Percentiles rank a stretch among this genome's conserved stretches.
Evolutionary conservation across 2,113 vertebrate species (phyloP).

Genomic region (Lethenteron reissneri): DNA sequence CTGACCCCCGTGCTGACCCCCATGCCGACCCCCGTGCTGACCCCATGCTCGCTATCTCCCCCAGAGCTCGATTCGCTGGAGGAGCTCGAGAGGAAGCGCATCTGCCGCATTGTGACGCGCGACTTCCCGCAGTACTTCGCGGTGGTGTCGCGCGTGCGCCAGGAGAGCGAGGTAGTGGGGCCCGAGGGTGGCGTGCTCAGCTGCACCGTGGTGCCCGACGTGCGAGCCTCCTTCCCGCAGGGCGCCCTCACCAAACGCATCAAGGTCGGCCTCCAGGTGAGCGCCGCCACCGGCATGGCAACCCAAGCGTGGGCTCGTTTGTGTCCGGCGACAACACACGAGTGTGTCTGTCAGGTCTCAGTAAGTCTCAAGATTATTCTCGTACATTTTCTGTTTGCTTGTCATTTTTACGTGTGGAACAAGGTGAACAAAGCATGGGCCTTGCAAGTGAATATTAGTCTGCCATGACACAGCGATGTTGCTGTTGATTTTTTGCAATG

Average conservation of each 20-base stretch:
- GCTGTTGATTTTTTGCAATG: no score
- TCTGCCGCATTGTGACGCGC: slow-evolving; percentile 82
- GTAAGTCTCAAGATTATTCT: no score
- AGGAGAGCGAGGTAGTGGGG: slow-evolving; percentile 90
- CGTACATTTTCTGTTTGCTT: no score
- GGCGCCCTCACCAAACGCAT: slow-evolving; percentile 86
- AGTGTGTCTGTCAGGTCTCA: no score
- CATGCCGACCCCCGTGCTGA: background rate
- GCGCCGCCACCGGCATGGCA: no score
- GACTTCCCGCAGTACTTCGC: slow-evolving; percentile 97
- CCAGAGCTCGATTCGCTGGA: slow-evolving; percentile 63
- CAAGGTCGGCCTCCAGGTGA: slow-evolving; percentile 82
- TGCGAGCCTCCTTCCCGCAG: slow-evolving; percentile 85
- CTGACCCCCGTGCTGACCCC: no score
- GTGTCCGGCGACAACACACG: no score
- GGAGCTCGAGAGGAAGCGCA: slow-evolving; percentile 73
- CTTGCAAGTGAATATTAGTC: no score
- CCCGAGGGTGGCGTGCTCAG: slow-evolving; percentile 83
- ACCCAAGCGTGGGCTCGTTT: no score
- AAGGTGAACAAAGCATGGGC: no score
- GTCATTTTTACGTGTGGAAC: no score
- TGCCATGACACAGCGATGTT: no score
- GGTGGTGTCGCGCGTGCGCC: slow-evolving; percentile 76
- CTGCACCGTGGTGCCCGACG: slow-evolving; percentile 77
- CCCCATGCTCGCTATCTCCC: background rate